Evolutionary conservation across 2,797 vertebrate genomes (phyloP).

Genomic region (Pelodytes ibericus): DNA sequence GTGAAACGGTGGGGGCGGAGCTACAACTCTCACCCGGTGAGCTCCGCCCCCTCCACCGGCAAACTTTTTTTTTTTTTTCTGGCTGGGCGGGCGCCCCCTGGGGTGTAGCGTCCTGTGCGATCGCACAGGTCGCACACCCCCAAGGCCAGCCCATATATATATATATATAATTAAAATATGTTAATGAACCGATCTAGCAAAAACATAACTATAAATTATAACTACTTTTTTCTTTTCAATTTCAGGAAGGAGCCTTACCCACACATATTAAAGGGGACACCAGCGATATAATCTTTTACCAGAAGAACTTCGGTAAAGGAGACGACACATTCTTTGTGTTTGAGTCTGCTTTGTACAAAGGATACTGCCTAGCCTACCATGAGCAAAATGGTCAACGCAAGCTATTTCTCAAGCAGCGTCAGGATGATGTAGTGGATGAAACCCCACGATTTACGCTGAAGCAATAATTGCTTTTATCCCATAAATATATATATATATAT

Average conservation of each 20-base stretch:
- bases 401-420: background rate
- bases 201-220: background rate
- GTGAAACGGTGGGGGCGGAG: too few species aligned
- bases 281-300: constrained; percentile 30
- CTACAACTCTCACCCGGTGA: too few species aligned
- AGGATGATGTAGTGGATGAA: background rate
- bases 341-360: background rate
- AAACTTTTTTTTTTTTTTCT: too few species aligned
- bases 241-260: constrained; percentile 30
- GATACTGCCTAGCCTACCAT: constrained; percentile 12
- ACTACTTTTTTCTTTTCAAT: background rate
- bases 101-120: too few species aligned
- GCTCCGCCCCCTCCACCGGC: too few species aligned
- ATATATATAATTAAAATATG: too few species aligned
- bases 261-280: background rate
- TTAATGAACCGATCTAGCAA: too few species aligned
- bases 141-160: too few species aligned
- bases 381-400: constrained; percentile 17
- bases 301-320: background rate
- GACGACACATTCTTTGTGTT: background rate
- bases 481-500: too few species aligned
- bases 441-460: background rate
- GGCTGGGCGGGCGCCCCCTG: too few species aligned
- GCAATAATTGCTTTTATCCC: too few species aligned
- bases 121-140: too few species aligned